Percentiles rank a stretch among this genome's conserved stretches.
Evolutionary conservation across 2,797 vertebrate species (phyloP).

Genomic region (Alcedo atthis): DNA sequence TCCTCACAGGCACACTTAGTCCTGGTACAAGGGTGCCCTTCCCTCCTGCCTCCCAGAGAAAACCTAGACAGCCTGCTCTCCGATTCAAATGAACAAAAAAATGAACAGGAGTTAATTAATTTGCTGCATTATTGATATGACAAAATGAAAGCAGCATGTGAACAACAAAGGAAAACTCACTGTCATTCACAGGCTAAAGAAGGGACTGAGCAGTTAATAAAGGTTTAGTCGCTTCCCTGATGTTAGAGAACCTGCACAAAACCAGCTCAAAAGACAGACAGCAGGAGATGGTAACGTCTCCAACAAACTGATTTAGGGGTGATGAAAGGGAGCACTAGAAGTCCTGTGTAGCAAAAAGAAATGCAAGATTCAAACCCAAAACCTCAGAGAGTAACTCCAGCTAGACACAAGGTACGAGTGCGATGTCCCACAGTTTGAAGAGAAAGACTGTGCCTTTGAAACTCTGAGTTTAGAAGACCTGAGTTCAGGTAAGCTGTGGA

Average conservation of each 20-base stretch:
- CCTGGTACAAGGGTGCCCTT: background rate
- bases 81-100: conserved; percentile 24
- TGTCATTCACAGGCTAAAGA: conserved; percentile 46
- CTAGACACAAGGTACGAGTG: background rate
- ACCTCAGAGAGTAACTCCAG: background rate
- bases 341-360: background rate
- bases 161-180: conserved; percentile 37
- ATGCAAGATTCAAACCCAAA: background rate
- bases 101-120: conserved; percentile 51
- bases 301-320: background rate
- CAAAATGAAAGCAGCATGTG: conserved; percentile 48
- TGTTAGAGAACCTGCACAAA: conserved; percentile 1
- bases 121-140: conserved; percentile 45
- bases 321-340: conserved; percentile 4
- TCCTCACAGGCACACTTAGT: background rate
- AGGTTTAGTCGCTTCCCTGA: conserved; percentile 18
- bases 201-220: conserved; percentile 48
- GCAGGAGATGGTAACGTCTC: background rate
- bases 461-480: background rate
- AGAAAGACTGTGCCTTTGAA: background rate
- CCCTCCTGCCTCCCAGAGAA: background rate
- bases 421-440: background rate
- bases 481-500: background rate
- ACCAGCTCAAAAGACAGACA: background rate
- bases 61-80: background rate